Evolutionary conservation across 2,113 vertebrate genomes (phyloP), one percentile per base, ranked within the genome.

Genomic region (Eulacestoma nigropectus): DNA sequence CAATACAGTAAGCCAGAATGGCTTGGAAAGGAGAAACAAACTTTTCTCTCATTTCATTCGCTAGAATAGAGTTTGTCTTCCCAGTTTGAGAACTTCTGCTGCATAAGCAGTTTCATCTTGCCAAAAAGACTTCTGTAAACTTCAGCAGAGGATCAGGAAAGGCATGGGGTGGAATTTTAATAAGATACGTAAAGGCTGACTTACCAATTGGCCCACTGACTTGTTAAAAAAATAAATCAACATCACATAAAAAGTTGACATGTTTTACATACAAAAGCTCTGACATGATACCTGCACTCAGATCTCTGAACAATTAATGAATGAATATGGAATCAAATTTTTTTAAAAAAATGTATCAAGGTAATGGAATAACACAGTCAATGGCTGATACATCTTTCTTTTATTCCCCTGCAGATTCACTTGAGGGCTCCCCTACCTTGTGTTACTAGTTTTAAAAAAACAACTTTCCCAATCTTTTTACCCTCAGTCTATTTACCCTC

Each of bases 91-190:
- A 84, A 88, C 76, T 92, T 92, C 39, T 88, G 95, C 88, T 92
- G 79, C 47, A 78, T 63, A 94, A 96, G 85, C 92, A 93, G 32
- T 64, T 95, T 76, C 56, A 64, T 60, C 72, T 80, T 90, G 82
- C 73, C 92, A 94, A 90, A 85, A 86, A 89, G 83, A 81, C 63
- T 73, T 93, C 87, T 84, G 73, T 89, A 93, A 96, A 94, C 80
- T 89, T 89, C 86, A 92, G 6, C 76, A 87, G 90, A 49, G 42
- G 49, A 87, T 69, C 49, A 87, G 64, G 76, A 92, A 95, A 89
- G 83, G 69, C 73, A 84, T 53, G 50, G 76, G 37, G 50, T 68
- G 18, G 80, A 96, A 96, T 96, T 92, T 93, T 75, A 96, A 84
- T n/a, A 87, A 9, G 63, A 69, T 44, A 57, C 1, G 4, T 57